Evolutionary conservation across 2,797 vertebrate genomes (phyloP), one percentile per base, ranked within the genome.

Genomic region (Salarias fasciatus): DNA sequence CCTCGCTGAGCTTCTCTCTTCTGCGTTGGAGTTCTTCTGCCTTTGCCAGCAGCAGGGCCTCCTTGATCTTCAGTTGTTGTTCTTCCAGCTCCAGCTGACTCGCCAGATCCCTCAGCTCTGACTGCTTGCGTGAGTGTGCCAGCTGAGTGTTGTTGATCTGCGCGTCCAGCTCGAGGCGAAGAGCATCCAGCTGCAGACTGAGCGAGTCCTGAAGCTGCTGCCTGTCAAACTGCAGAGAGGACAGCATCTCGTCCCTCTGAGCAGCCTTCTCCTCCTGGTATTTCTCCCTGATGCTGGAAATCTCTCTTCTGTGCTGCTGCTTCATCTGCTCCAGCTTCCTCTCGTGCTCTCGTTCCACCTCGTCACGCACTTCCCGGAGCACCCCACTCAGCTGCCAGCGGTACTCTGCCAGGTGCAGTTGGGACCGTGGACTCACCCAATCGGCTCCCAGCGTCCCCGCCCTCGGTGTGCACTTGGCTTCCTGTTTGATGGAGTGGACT

Each of bases 261-360:
- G 54, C 78, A 0, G 66, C 69, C 84, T 95, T 97, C 95, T 97
- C 89, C 0, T 94, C 90, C 63, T 93, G 72, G 0, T 93, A 89
- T 50, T 92, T 93, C 57, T 93, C 87, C 64, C 83, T 88, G 65
- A 92, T 61, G 57, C 38, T 71, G 0, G 91, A 88, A 29, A 95
- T 80, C 53, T 83, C 91, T 28, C 84, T 86, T 63, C 76, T 81
- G 80, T 98, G 96, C 14, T 94, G 92, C 59, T 92, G 91, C 52
- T 73, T 92, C 84, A 95, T 91, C 77, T 82, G 90, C 82, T 95
- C 92, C 91, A 96, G 63, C 63, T 89, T 95, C 88, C 89, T 88
- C 67, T 92, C 84, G 0, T 98, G 96, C 0, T 96, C 94, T 0
- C 79, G 84, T 42, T 96, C 94, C 62, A 95, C 92, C 2, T 95